Evolutionary conservation across 2,888 invertebrate species (phyloP).

Genomic region (Drymonia ruficornis): DNA sequence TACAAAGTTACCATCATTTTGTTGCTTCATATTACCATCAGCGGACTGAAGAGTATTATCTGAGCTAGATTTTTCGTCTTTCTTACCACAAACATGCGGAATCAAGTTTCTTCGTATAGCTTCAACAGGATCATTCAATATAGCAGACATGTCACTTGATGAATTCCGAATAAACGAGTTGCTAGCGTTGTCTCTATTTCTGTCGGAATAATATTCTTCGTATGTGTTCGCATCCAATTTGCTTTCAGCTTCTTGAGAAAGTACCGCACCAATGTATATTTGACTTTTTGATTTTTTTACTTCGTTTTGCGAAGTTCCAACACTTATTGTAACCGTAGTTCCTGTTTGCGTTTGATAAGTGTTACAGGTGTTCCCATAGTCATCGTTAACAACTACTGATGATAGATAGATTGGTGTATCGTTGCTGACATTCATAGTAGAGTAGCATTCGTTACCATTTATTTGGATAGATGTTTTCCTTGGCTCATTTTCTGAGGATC

Average conservation of each 20-base stretch:
- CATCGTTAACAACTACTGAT: conserved; percentile 89
- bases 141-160: conserved; percentile 76
- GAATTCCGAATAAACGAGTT: conserved; percentile 34
- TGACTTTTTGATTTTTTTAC: conserved; percentile 78
- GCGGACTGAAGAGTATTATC: conserved; percentile 21
- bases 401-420: conserved; percentile 89
- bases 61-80: conserved; percentile 47
- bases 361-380: conserved; percentile 69
- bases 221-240: conserved; percentile 64
- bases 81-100: conserved; percentile 91
- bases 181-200: conserved; percentile 38
- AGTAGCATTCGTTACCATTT: conserved; percentile 90
- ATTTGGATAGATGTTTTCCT: conserved; percentile 90
- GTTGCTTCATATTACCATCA: conserved; percentile 41
- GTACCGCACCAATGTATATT: conserved; percentile 77
- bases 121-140: conserved; percentile 90
- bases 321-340: conserved; percentile 86
- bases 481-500: conserved; percentile 66
- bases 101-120: conserved; percentile 90
- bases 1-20: conserved; percentile 78
- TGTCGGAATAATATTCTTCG: conserved; percentile 72
- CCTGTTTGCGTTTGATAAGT: conserved; percentile 82
- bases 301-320: conserved; percentile 79
- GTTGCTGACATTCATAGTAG: conserved; percentile 89
- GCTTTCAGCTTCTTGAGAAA: conserved; percentile 55